A percentile compares a stretch with the other conserved stretches of the same genome.
phyloP scores from a whole-genome alignment of 2,113 vertebrate species.

The Rhizomys pruinosus region DNA sequence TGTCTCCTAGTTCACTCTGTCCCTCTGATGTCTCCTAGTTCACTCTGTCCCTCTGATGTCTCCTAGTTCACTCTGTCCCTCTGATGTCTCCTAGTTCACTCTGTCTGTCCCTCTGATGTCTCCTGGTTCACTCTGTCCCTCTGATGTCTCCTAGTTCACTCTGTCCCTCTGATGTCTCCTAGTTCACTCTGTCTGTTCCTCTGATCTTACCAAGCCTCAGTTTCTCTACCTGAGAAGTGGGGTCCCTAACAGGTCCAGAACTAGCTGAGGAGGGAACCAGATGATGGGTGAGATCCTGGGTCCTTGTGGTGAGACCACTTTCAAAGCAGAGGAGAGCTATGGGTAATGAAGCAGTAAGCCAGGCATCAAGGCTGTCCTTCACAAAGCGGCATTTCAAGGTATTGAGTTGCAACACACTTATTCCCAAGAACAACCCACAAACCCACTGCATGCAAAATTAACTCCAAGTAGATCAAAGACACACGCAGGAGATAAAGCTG shows the following conservation, averaged over 20 bases:
- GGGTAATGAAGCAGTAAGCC: not conserved
- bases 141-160: no score
- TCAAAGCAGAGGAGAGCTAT: no score
- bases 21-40: no score
- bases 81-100: no score
- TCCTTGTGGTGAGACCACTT: not conserved
- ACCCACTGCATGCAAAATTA: not conserved
- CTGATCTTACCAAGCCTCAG: no score
- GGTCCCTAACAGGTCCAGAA: not conserved
- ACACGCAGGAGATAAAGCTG: not conserved
- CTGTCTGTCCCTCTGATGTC: no score
- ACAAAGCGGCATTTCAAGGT: not conserved
- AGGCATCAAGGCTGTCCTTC: not conserved
- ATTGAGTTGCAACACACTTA: not conserved
- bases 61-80: no score
- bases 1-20: no score
- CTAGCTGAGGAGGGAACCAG: not conserved
- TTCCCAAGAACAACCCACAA: conserved; percentile 4
- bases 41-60: no score
- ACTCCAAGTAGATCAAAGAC: not conserved
- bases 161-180: no score
- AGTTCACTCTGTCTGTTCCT: no score
- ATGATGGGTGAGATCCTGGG: rapidly evolving
- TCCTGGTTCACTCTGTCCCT: no score
- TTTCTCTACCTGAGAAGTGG: not conserved